Conservation (phyloP, 1,140 invertebrate species). For the Ceratosolen solmsi region DNA sequence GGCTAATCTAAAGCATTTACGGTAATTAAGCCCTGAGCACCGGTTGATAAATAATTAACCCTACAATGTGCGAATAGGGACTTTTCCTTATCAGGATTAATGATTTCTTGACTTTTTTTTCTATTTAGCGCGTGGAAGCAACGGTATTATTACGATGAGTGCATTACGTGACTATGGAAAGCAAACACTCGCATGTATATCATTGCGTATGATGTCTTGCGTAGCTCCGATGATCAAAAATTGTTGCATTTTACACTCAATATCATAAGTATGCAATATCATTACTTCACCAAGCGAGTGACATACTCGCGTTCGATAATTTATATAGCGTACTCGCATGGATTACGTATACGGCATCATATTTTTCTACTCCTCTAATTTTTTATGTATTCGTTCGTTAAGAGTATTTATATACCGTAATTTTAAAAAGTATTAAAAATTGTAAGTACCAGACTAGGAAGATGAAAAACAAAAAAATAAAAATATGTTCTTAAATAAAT, state of each 20-base stretch:
- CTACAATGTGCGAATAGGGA: background rate
- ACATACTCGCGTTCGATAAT: background rate
- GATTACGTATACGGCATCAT: background rate
- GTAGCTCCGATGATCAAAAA: background rate
- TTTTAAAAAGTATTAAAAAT: too few relatives aligned
- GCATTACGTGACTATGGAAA: background rate
- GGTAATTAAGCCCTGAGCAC: constrained; percentile 36
- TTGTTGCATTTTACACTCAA: constrained; percentile 2
- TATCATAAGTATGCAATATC: background rate
- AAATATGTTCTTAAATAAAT: too few relatives aligned
- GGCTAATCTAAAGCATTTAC: constrained; percentile 43
- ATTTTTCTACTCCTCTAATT: background rate
- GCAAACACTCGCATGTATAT: too few relatives aligned
- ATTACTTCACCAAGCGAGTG: background rate
- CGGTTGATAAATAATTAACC: constrained; percentile 43
- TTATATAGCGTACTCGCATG: background rate
- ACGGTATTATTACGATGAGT: background rate
- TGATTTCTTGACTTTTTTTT: background rate
- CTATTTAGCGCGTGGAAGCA: background rate
- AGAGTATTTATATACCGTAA: background rate
- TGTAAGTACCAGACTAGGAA: too few relatives aligned
- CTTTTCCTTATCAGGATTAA: background rate
- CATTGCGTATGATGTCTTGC: too few relatives aligned
- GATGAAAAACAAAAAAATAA: too few relatives aligned
- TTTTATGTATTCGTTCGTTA: constrained; percentile 2